phyloP scores from a whole-genome alignment of 1,140 invertebrate species.

The Xylocopa sonorina region DNA sequence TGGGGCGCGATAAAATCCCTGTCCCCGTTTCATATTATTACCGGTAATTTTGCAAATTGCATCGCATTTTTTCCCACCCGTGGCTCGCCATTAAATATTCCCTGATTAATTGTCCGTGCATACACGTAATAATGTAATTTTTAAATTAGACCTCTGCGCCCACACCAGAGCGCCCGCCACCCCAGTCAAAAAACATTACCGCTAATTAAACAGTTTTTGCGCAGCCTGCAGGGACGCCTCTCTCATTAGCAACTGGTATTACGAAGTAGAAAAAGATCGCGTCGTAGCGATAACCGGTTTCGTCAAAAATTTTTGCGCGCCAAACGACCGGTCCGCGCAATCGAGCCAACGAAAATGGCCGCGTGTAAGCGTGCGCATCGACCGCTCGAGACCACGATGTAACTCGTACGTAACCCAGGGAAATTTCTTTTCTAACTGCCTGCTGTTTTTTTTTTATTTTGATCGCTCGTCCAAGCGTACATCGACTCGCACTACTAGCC shows the following conservation, averaged over 20 bases:
- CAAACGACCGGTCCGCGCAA: too few species aligned
- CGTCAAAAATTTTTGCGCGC: background rate
- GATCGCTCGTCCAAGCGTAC: too few species aligned
- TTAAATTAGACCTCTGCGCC: slow-evolving; percentile 16
- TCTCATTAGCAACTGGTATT: slow-evolving; percentile 5
- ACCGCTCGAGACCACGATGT: too few species aligned
- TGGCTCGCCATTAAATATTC: slow-evolving; percentile 26
- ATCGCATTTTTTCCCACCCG: slow-evolving; percentile 20
- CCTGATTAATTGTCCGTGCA: slow-evolving; percentile 26
- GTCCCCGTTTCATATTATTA: slow-evolving; percentile 41
- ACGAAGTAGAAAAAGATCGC: background rate
- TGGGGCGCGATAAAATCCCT: slow-evolving; percentile 13
- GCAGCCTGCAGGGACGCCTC: too few species aligned
- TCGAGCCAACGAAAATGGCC: too few species aligned
- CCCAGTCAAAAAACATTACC: background rate
- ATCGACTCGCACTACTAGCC: too few species aligned
- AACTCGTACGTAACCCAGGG: too few species aligned
- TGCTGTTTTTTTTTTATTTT: too few species aligned
- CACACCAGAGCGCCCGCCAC: too few species aligned
- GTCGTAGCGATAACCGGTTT: too few species aligned
- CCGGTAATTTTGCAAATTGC: slow-evolving; percentile 38
- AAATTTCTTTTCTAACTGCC: too few species aligned
- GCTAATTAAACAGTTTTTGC: slow-evolving; percentile 42
- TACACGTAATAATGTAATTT: slow-evolving; percentile 27
- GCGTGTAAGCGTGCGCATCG: too few species aligned